Evolutionary conservation across 2,797 vertebrate species (phyloP), one percentile per base, ranked within the genome.

Genomic region (Pachyuromys duprasi): DNA sequence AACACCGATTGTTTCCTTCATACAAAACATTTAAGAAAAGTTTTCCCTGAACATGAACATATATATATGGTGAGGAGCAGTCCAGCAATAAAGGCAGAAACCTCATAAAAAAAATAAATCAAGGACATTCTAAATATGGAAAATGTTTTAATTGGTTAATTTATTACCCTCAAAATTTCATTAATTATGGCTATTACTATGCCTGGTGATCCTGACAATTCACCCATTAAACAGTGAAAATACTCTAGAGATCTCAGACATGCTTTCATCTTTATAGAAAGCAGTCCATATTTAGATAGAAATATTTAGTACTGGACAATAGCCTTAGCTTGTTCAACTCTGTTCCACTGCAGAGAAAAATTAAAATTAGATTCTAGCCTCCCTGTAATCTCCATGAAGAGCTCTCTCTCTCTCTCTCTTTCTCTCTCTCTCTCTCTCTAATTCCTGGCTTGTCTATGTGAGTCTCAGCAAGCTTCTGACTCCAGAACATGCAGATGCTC

Each of bases 131-230:
- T 79, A 86, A 92, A 80, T 45, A 72, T 9, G 70, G 11, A 93
- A 57, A 31, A 9, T 72, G 72, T 39, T 88, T 92, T 94, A 42
- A 57, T 72, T 89, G 86, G 95, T 57, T 39, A 95, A 67, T 49
- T 22, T 69, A 49, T 70, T 84, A n/a, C 24, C 55, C 88, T 49
- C 26, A 39, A 82, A 76, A 86, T 2, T 39, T 93, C 17, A 96
- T 75, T 92, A 82, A 62, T 42, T 97, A 0, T 67, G 72, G 83
- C 69, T 60, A 79, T 57, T 67, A 55, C 62, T 33, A 45, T 57
- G 67, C 5, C 55, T 89, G 14, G 3, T 31, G 15, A 95, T 79
- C 49, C 70, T 95, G 92, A 86, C 26, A 80, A 24, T 39, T 95
- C 49, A 90, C 45, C 69, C 13, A 62, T 79, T 65, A 75, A 33